Evolutionary conservation across 2,113 vertebrate genomes (phyloP).

Genomic region (Vombatus ursinus): DNA sequence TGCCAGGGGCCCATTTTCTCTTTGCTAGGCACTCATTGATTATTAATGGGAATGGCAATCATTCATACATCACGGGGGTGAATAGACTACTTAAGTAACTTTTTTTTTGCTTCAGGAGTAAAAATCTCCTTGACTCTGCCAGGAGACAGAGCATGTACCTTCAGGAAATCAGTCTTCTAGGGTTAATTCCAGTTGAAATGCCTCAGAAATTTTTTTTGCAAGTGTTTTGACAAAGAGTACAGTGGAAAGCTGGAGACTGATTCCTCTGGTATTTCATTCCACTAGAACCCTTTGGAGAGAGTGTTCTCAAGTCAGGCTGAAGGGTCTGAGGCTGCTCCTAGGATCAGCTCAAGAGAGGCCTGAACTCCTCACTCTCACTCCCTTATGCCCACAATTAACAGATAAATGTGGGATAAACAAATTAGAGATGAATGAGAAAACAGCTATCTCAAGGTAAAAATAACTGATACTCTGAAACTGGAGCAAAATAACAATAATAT

Average conservation of each 20-base stretch:
- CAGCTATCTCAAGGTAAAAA: neutral
- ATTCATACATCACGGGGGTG: slow-evolving; percentile 54
- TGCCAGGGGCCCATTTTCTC: slow-evolving; percentile 53
- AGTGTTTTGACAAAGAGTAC: slow-evolving; percentile 70
- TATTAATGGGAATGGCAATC: slow-evolving; percentile 46
- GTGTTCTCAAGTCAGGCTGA: slow-evolving; percentile 34
- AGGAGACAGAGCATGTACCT: slow-evolving; percentile 38
- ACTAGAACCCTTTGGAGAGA: slow-evolving; percentile 52
- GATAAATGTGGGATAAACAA: neutral
- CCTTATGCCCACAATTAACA: slow-evolving; percentile 11
- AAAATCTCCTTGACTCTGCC: slow-evolving; percentile 69
- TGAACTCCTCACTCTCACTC: slow-evolving; percentile 15
- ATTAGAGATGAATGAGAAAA: slow-evolving; percentile 25
- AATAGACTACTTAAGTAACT: slow-evolving; percentile 47
- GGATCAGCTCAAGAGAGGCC: slow-evolving; percentile 24
- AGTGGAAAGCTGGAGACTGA: slow-evolving; percentile 49
- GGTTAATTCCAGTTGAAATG: slow-evolving; percentile 75
- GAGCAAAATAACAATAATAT: neutral
- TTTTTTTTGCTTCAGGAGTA: slow-evolving; percentile 56
- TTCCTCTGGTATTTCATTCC: slow-evolving; percentile 64
- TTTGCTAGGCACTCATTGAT: slow-evolving; percentile 48
- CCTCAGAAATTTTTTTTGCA: slow-evolving; percentile 61
- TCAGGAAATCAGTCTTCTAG: slow-evolving; percentile 72
- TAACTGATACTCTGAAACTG: neutral
- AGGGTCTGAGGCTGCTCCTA: slow-evolving; percentile 1